Conservation (phyloP, 2,113 vertebrate species). For the Nycticorax nycticorax region DNA sequence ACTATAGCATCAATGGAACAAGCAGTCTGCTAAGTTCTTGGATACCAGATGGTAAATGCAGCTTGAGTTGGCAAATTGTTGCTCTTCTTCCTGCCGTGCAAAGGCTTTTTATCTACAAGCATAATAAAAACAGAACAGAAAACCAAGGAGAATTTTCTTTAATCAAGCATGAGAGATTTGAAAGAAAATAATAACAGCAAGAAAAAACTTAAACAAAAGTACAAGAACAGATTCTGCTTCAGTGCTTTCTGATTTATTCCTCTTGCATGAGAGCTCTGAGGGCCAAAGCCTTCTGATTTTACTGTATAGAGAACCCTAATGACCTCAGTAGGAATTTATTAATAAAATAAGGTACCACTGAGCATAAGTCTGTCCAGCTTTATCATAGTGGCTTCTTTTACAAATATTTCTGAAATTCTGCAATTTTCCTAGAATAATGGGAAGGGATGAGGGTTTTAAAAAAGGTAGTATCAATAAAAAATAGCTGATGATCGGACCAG, state of each 20-base stretch:
- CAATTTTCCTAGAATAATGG: not conserved
- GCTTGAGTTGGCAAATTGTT: constrained; percentile 65
- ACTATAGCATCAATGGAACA: constrained; percentile 32
- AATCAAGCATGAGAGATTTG: constrained; percentile 42
- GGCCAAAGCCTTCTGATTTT: not conserved
- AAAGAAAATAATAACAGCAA: constrained; percentile 5
- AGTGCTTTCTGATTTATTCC: constrained; percentile 10
- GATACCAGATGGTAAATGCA: constrained; percentile 62
- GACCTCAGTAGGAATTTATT: not conserved
- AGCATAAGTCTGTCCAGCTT: not conserved
- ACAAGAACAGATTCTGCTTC: not conserved
- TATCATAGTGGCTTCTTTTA: not conserved
- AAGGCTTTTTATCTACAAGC: constrained; percentile 48
- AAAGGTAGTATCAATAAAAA: not conserved
- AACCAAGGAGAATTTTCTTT: constrained; percentile 35
- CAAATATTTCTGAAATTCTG: not conserved
- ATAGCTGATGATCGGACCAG: not conserved
- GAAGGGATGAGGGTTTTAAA: not conserved
- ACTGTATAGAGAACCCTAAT: not conserved
- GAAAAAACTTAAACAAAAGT: not conserved
- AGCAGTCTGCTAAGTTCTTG: constrained; percentile 41
- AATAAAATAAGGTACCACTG: not conserved
- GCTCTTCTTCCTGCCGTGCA: constrained; percentile 58
- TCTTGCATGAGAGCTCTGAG: not conserved
- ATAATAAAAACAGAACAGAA: constrained; percentile 44